Base-by-base conservation (phyloP, 2,113 vertebrate genomes). In the Boulengeromyrus knoepffleri region DNA sequence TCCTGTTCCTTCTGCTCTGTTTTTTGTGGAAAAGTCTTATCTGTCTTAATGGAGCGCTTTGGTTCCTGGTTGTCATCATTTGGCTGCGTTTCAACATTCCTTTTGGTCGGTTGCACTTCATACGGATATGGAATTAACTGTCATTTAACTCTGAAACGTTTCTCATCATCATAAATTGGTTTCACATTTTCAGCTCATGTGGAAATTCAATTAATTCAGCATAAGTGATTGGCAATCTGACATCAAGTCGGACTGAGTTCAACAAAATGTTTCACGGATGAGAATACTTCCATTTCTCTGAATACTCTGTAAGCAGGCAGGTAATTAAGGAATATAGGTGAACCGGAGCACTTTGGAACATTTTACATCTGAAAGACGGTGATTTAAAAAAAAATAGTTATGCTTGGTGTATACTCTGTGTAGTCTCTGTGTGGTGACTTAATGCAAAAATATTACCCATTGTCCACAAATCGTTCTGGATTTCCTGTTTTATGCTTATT, bases 91-190 rank as follows among this genome's bases (percentile, higher is more conserved):
- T 74, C 31, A 36, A 74, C 70, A 74, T 31, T 77, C n/a, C 3
- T 66, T 27, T 66, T 66, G 70, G 70, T 46, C 46, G 80, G 80
- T 45, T 84, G 39, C 45, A 24, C 42, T 84, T 84, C 39, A n/a
- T 46, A 21, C 39, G 36, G 74, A 80, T 39, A 19, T 85, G 39
- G 42, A 85, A 46, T 85, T 85, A 85, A 47, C 36, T 83, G 74
- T 83, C 42, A 46, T 85, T 85, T 46, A 47, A 85, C 8, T 24
- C 17, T 24, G 39, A 47, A 85, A 45, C 1, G 83, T 47, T 85
- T 47, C 83, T 85, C 45, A 85, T 47, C 83, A n/a, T 85, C 42
- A 85, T 47, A 85, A 85, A 85, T 85, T 85, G 21, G 83, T 85
- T 85, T 85, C 83, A 24, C 39, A 85, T 85, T 24, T 85, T 47